Conservation (phyloP, 2,888 invertebrate genomes). For the Scrobipalpa atriplicella region DNA sequence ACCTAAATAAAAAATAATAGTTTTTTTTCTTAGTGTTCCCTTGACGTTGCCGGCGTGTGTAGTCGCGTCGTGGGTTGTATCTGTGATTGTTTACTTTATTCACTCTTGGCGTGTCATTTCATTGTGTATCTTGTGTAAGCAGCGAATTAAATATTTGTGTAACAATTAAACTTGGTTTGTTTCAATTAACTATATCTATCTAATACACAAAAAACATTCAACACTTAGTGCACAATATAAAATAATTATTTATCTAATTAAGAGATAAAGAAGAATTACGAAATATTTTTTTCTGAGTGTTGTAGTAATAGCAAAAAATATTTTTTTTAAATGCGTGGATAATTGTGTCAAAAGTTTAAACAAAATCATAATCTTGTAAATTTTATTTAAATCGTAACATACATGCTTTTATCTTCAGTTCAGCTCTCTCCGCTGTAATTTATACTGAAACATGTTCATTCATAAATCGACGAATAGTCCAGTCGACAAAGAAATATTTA, state of each 20-base stretch:
- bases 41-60: slow-evolving; percentile 11
- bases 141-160: slow-evolving; percentile 74
- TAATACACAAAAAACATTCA: too few relatives aligned
- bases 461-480: neutral
- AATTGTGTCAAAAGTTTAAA: neutral
- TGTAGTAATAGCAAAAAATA: too few relatives aligned
- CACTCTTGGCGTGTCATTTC: slow-evolving; percentile 59
- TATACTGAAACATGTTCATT: slow-evolving; percentile 8
- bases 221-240: too few relatives aligned
- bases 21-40: neutral
- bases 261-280: too few relatives aligned
- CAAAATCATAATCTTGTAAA: neutral
- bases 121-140: slow-evolving; percentile 72
- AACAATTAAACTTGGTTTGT: slow-evolving; percentile 50
- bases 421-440: neutral
- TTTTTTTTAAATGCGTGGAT: too few relatives aligned
- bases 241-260: too few relatives aligned
- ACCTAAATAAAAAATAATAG: too few relatives aligned
- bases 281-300: too few relatives aligned
- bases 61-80: slow-evolving; percentile 41
- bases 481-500: neutral
- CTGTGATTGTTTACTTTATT: slow-evolving; percentile 69
- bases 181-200: slow-evolving; percentile 38
- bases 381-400: neutral
- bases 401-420: neutral